phyloP scores from a whole-genome alignment of 2,888 invertebrate genomes.

The Drosophila suboccidentalis region DNA sequence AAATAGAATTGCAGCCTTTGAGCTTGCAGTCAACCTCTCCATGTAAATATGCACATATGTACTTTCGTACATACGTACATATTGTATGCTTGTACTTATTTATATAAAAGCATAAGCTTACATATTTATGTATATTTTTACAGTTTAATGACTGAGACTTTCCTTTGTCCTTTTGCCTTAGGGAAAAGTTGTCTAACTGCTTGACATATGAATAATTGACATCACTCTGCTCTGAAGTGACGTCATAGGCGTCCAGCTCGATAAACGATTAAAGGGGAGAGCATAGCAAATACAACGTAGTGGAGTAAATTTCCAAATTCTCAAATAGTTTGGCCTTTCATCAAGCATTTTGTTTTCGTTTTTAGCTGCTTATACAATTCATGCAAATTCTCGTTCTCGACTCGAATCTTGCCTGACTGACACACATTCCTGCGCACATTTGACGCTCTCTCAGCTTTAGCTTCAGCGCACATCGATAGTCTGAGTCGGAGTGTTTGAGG shows the following conservation, averaged over 20 bases:
- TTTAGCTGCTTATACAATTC: constrained; percentile 66
- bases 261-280: constrained; percentile 57
- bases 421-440: constrained; percentile 70
- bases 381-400: constrained; percentile 52
- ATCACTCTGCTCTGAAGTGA: constrained; percentile 46
- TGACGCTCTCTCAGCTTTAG: constrained; percentile 10
- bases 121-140: constrained; percentile 18
- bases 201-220: constrained; percentile 63
- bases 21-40: constrained; percentile 7
- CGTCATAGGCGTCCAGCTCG: constrained; percentile 62
- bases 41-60: neutral
- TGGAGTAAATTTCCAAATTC: constrained; percentile 35
- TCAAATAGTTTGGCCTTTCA: constrained; percentile 51
- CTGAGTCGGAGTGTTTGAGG: constrained; percentile 19
- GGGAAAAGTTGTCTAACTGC: constrained; percentile 30
- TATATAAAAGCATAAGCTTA: constrained; percentile 21
- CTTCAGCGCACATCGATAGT: constrained; percentile 22
- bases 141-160: constrained; percentile 12
- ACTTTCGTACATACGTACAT: constrained; percentile 1
- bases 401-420: constrained; percentile 59
- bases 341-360: constrained; percentile 60
- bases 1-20: constrained; percentile 57
- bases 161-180: constrained; percentile 25
- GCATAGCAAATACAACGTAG: constrained; percentile 21
- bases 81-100: neutral